These are phyloP conservation scores for Myripristis murdjan DNA, from an alignment of 2,797 vertebrate genomes.

Conservation along the genomic window DNA sequence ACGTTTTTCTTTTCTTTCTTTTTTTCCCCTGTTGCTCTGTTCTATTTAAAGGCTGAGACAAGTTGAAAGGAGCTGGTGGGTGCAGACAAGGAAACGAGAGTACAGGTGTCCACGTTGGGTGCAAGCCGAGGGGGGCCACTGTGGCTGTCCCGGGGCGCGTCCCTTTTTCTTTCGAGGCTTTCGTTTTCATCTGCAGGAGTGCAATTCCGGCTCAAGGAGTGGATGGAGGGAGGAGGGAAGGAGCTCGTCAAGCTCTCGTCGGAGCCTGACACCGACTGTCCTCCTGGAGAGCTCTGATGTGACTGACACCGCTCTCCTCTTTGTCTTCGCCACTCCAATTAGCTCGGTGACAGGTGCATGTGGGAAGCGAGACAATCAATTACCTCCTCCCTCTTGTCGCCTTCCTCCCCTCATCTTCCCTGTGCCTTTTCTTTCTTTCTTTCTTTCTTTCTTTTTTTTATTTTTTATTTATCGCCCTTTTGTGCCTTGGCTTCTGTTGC, in stretches of 20 bases:
- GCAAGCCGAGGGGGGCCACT: slow-evolving; percentile 2
- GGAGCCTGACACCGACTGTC: slow-evolving; percentile 49
- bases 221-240: slow-evolving; percentile 1
- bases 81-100: slow-evolving; percentile 1
- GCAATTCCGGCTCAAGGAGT: slow-evolving; percentile 9
- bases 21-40: not conserved
- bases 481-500: slow-evolving; percentile 20
- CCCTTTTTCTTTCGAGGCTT: not conserved
- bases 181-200: slow-evolving; percentile 10
- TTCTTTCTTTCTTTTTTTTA: no score
- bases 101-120: not conserved
- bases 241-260: slow-evolving; percentile 32
- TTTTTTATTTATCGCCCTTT: slow-evolving; percentile 30
- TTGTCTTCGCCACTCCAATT: slow-evolving; percentile 76
- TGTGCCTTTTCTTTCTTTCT: slow-evolving; percentile 24
- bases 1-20: no score
- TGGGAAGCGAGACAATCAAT: slow-evolving; percentile 76
- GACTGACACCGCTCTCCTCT: slow-evolving; percentile 72
- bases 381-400: slow-evolving; percentile 21
- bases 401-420: slow-evolving; percentile 43
- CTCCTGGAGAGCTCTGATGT: slow-evolving; percentile 56
- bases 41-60: slow-evolving; percentile 36
- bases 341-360: slow-evolving; percentile 76
- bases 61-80: slow-evolving; percentile 14
- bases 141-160: not conserved